Evolutionary conservation across 2,797 vertebrate genomes (phyloP), one percentile per base, ranked within the genome.

Genomic region (Ciconia nigra): DNA sequence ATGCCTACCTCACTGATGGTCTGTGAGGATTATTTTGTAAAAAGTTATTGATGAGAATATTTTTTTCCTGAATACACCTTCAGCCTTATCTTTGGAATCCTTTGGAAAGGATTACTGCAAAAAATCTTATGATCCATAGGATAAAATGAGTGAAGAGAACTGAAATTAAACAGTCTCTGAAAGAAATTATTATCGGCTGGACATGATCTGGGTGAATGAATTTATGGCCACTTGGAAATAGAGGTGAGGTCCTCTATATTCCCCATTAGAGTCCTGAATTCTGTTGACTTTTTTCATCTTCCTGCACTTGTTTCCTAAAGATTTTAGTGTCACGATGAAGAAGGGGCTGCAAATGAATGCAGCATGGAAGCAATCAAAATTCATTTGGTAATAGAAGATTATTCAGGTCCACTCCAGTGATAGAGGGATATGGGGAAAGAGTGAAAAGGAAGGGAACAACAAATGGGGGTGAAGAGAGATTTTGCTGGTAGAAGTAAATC

Each of bases 51-150:
- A 87, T 89, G 7, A 44, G 35, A 65, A 3, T 35, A 17, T 5
- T 62, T 67, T 76, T 35, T 72, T 59, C 66, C 61, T 87, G 42
- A 83, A 26, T 80, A 83, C 35, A 79, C 57, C 49, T 93, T 79
- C 63, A 83, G 92, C 83, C 86, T 95, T 97, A 93, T 26, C 44
- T 93, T 92, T 83, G 26, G 44, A 92, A 87, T 92, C 52, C 46
- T 96, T 87, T 87, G 44, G 47, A 92, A 89, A 84, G 55, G 62
- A 54, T 89, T 87, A n/a, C 33, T 88, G 24, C 22, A 69, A 82
- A 91, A 71, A 71, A 35, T 29, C 41, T 25, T 89, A 24, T 1
- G 17, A 59, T 59, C 44, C 7, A 1, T 46, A 21, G 33, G 39
- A 70, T 52, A 58, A 71, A 86, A 67, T 52, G 18, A 74, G 18